Percentiles rank a stretch among this genome's conserved stretches.
Evolutionary conservation across 2,888 invertebrate genomes (phyloP).

Genomic region (Aethes cnicana): DNA sequence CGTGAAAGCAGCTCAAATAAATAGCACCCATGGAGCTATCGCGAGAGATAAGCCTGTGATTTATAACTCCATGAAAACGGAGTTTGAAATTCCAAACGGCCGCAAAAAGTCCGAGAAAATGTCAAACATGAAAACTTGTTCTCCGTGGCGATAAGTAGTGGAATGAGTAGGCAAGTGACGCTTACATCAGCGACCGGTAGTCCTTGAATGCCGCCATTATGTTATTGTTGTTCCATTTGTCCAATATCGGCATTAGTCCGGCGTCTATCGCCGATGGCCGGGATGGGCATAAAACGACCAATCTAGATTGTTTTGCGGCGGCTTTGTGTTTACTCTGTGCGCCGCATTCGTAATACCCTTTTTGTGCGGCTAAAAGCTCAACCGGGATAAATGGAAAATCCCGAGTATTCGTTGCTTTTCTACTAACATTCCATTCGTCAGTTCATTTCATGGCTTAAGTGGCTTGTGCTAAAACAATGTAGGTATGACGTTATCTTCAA

Average conservation of each 20-base stretch:
- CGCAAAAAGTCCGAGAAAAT: conserved; percentile 18
- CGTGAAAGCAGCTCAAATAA: neutral
- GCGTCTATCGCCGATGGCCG: neutral
- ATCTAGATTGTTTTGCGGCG: conserved; percentile 21
- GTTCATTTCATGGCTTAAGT: no score
- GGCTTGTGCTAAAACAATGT: no score
- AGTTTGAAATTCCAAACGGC: neutral
- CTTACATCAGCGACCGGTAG: conserved; percentile 29
- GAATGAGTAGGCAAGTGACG: conserved; percentile 21
- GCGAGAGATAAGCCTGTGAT: neutral
- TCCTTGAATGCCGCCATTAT: conserved; percentile 22
- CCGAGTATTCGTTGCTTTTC: no score
- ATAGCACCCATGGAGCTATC: neutral
- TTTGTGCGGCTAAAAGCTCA: conserved; percentile 4
- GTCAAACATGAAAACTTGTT: conserved; percentile 27
- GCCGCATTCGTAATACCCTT: conserved; percentile 6
- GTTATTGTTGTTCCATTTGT: conserved; percentile 31
- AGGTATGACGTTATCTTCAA: no score
- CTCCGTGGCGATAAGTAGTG: conserved; percentile 13
- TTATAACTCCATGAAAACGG: conserved; percentile 3
- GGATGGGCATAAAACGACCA: conserved; percentile 1
- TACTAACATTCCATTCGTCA: no score
- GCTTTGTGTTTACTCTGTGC: conserved; percentile 4
- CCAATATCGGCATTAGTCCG: conserved; percentile 18
- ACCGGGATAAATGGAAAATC: neutral